phyloP scores from a whole-genome alignment of 1,140 invertebrate genomes.

The Colletes gigas region DNA sequence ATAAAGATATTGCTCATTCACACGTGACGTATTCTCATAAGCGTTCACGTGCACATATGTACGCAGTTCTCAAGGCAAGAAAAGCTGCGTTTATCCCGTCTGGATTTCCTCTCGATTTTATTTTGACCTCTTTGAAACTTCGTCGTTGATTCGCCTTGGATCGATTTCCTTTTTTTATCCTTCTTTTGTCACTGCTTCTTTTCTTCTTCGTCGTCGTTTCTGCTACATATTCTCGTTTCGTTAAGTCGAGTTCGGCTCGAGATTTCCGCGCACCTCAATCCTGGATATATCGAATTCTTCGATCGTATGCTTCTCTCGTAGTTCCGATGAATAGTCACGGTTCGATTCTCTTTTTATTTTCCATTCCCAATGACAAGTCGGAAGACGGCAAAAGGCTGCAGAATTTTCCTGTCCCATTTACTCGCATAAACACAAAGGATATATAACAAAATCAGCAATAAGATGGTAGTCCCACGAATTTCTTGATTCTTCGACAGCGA shows the following conservation, averaged over 20 bases:
- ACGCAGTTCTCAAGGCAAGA: background rate
- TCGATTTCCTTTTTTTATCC: background rate
- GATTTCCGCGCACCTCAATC: conserved; percentile 12
- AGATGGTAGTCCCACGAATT: background rate
- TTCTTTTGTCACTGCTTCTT: background rate
- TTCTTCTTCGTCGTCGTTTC: conserved; percentile 14
- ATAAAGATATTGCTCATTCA: background rate
- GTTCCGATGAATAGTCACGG: conserved; percentile 25
- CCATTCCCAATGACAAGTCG: background rate
- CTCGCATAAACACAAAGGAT: background rate
- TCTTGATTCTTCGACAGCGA: background rate
- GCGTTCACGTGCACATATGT: background rate
- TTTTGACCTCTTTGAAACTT: conserved; percentile 26
- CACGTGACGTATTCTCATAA: background rate
- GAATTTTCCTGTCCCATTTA: conserved; percentile 25
- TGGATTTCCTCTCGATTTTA: conserved; percentile 34
- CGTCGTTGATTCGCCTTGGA: conserved; percentile 19
- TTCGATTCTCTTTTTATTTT: conserved; percentile 26
- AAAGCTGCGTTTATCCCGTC: background rate
- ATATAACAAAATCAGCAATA: background rate
- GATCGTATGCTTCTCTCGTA: background rate
- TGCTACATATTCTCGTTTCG: conserved; percentile 28
- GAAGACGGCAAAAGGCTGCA: background rate
- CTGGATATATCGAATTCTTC: conserved; percentile 26
- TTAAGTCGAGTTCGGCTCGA: conserved; percentile 8